These are phyloP conservation scores for Melanotaenia nigrans DNA, from an alignment of 2,797 vertebrate genomes.

Conservation along the genomic window DNA sequence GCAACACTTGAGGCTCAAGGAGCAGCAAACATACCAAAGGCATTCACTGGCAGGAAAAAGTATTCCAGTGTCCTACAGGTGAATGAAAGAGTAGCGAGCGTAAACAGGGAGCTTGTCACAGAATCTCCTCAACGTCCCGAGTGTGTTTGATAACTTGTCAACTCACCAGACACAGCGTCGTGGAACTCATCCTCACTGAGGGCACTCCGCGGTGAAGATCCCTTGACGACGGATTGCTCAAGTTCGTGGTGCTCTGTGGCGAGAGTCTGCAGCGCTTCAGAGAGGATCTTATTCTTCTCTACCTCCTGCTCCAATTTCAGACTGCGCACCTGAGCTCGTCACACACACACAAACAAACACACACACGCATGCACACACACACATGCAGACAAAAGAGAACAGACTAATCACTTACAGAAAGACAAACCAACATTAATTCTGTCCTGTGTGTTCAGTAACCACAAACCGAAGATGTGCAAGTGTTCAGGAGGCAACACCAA, in stretches of 20 bases:
- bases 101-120: slow-evolving; percentile 43
- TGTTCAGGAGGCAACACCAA: background rate
- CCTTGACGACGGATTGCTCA: slow-evolving; percentile 92
- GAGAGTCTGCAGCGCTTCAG: slow-evolving; percentile 93
- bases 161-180: slow-evolving; percentile 94
- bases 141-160: slow-evolving; percentile 33
- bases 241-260: slow-evolving; percentile 96
- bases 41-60: slow-evolving; percentile 44
- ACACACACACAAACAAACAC: slow-evolving; percentile 19
- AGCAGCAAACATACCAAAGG: slow-evolving; percentile 53
- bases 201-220: slow-evolving; percentile 86
- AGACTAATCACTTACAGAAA: slow-evolving; percentile 43
- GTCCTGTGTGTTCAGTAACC: slow-evolving; percentile 14
- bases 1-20: slow-evolving; percentile 22
- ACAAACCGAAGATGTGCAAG: background rate
- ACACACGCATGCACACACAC: slow-evolving; percentile 29
- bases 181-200: slow-evolving; percentile 97
- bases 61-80: slow-evolving; percentile 59
- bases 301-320: slow-evolving; percentile 95
- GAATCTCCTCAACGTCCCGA: slow-evolving; percentile 31
- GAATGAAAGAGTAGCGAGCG: slow-evolving; percentile 47
- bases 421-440: slow-evolving; percentile 11
- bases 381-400: slow-evolving; percentile 17
- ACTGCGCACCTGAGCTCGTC: slow-evolving; percentile 88
- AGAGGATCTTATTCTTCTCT: slow-evolving; percentile 97